Evolutionary conservation across 2,113 vertebrate species (phyloP).

Genomic region (Gavia stellata): DNA sequence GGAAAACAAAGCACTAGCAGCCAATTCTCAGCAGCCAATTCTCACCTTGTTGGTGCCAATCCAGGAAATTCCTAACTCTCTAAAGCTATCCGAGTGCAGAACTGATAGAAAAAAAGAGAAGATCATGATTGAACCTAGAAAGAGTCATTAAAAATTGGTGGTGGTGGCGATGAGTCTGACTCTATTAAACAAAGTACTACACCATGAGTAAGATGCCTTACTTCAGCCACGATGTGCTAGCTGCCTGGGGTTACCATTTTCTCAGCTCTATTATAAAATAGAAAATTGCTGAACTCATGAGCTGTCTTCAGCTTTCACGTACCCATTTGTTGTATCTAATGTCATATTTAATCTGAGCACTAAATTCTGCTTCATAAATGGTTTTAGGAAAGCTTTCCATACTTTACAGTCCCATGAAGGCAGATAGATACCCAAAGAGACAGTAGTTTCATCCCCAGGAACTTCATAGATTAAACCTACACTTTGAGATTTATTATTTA

Average conservation of each 20-base stretch:
- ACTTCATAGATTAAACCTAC: background rate
- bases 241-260: background rate
- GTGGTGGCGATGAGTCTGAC: background rate
- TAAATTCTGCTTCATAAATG: background rate
- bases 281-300: background rate
- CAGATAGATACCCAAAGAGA: background rate
- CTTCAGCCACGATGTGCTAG: background rate
- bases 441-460: background rate
- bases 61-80: background rate
- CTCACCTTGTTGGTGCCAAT: accelerated
- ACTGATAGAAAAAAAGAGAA: background rate
- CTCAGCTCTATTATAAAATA: background rate
- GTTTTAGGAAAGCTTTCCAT: background rate
- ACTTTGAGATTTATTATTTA: background rate
- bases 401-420: background rate
- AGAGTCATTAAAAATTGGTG: background rate
- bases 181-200: background rate
- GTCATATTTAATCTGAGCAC: background rate
- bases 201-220: background rate
- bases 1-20: background rate
- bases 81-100: background rate
- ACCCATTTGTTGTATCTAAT: background rate
- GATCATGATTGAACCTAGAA: background rate
- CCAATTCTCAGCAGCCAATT: background rate
- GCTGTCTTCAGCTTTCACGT: background rate